These are phyloP conservation scores for Phylloscopus whistleri DNA, from an alignment of 2,113 vertebrate species.

Conservation along the genomic window DNA sequence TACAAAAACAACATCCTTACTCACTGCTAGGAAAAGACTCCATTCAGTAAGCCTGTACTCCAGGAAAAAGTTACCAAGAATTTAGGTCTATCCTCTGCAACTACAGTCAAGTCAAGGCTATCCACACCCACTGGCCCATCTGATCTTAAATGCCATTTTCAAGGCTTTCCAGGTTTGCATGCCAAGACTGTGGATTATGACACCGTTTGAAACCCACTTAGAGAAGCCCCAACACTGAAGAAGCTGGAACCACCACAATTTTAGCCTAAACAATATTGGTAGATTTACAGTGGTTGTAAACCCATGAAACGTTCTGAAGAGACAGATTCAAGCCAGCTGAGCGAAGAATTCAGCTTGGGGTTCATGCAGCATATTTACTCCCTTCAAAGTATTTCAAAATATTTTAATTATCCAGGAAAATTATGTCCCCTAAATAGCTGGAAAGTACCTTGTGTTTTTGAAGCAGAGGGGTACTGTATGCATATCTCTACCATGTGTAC, in stretches of 20 bases:
- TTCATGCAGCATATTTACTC: not conserved
- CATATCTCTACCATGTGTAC: not conserved
- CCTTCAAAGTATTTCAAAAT: not conserved
- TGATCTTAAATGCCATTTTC: not conserved
- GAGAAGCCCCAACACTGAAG: not conserved
- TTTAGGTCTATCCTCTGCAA: not conserved
- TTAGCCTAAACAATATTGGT: not conserved
- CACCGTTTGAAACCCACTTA: not conserved
- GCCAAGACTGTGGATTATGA: not conserved
- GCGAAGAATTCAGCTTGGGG: not conserved
- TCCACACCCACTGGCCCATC: not conserved
- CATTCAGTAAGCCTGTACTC: not conserved
- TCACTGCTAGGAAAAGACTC: not conserved
- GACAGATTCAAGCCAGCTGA: not conserved
- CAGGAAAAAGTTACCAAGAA: not conserved
- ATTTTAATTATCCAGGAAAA: not conserved
- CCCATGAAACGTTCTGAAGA: not conserved
- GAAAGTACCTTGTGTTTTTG: not conserved
- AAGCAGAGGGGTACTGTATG: accelerated
- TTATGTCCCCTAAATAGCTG: not conserved
- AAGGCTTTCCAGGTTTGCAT: not conserved
- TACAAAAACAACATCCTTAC: not conserved
- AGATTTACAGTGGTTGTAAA: not conserved
- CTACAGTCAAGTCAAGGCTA: not conserved
- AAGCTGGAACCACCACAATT: not conserved